These are phyloP conservation scores for Pseudochromis fuscus DNA, from an alignment of 2,797 vertebrate genomes.

Conservation along the genomic window DNA sequence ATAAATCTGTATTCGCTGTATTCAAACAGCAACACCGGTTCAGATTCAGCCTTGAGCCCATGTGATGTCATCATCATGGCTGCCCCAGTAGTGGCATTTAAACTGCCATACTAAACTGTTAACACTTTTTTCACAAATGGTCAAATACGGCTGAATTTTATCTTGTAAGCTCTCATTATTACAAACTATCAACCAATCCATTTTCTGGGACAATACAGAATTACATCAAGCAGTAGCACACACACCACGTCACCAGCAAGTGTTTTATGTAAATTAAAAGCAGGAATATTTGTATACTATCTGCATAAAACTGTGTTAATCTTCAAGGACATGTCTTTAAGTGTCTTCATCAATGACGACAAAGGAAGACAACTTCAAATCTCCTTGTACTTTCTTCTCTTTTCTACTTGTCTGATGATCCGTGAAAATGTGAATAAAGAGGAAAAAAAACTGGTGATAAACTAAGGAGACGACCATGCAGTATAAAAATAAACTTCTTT, in stretches of 20 bases:
- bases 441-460: conserved; percentile 2
- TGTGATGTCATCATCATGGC: too few species aligned
- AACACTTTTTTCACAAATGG: too few species aligned
- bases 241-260: background rate
- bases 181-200: too few species aligned
- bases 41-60: too few species aligned
- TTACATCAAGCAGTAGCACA: too few species aligned
- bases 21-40: too few species aligned
- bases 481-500: background rate
- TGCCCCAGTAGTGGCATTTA: too few species aligned
- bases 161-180: too few species aligned
- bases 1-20: too few species aligned
- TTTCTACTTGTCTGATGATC: conserved; percentile 1
- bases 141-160: too few species aligned
- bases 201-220: too few species aligned
- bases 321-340: background rate
- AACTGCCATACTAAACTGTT: too few species aligned
- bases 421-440: background rate
- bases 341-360: background rate
- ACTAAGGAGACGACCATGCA: background rate
- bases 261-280: background rate
- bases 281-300: background rate
- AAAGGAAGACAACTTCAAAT: background rate
- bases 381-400: background rate
- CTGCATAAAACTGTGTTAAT: background rate